These are phyloP conservation scores for Phycodurus eques DNA, from an alignment of 2,113 vertebrate species.

Conservation along the genomic window DNA sequence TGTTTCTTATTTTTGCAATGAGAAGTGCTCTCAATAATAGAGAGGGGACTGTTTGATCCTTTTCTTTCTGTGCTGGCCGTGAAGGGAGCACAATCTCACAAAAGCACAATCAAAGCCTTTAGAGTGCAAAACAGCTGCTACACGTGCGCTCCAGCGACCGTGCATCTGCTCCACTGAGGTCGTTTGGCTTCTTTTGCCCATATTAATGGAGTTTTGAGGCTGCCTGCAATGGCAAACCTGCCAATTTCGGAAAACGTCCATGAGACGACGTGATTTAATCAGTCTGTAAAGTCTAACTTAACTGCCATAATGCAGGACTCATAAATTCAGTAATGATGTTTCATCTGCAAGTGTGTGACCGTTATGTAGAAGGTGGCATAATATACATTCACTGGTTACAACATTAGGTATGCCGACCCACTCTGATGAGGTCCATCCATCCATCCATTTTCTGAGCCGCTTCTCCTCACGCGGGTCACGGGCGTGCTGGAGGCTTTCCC, in stretches of 20 bases:
- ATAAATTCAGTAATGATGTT: slow-evolving; percentile 10
- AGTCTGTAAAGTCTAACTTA: slow-evolving; percentile 22
- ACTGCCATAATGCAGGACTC: slow-evolving; percentile 22
- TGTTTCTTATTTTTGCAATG: slow-evolving; percentile 46
- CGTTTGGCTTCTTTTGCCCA: slow-evolving; percentile 20
- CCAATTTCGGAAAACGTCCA: slow-evolving; percentile 26
- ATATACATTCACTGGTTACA: neutral
- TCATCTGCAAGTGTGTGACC: neutral
- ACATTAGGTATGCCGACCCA: neutral
- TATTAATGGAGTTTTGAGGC: slow-evolving; percentile 16
- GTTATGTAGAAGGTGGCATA: neutral
- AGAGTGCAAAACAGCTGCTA: slow-evolving; percentile 49
- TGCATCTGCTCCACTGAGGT: slow-evolving; percentile 1
- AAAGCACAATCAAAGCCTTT: slow-evolving; percentile 41
- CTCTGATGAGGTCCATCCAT: too few species aligned
- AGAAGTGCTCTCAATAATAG: slow-evolving; percentile 24
- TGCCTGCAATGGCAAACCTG: slow-evolving; percentile 6
- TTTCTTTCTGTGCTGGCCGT: slow-evolving; percentile 11
- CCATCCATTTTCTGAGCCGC: too few species aligned
- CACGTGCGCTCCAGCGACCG: slow-evolving; percentile 16
- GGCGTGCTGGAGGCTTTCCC: too few species aligned
- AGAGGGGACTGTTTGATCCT: slow-evolving; percentile 42
- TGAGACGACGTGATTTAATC: slow-evolving; percentile 39
- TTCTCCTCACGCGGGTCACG: too few species aligned
- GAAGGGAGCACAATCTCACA: slow-evolving; percentile 27